Evolutionary conservation across 2,888 invertebrate genomes (phyloP), one percentile per base, ranked within the genome.

Genomic region (Chalcis sispes): DNA sequence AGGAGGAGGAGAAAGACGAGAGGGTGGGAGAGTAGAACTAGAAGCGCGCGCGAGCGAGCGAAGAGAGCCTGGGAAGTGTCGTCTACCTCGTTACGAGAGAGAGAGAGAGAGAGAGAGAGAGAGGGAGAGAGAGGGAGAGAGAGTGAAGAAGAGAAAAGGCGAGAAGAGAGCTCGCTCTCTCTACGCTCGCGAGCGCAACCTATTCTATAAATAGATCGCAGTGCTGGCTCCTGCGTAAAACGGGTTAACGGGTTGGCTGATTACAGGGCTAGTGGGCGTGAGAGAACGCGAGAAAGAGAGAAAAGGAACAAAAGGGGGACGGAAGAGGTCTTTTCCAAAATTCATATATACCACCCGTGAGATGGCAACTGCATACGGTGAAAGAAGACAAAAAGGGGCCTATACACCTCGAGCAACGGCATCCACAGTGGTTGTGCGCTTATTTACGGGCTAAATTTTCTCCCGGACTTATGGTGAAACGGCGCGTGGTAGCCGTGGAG

Each of bases 151-250:
- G 67, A 58, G 58, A 10, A 42, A 54, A 42, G n/a, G 52, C 54
- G 76, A 75, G 77, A 65, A 70, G 67, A 72, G 72, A 78, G 72
- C 74, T 36, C 42, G 15, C 59, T 32, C 32, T 65, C 50, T n/a
- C n/a, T n/a, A n/a, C n/a, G 77, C 75, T 69, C 20, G 56, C 15
- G 48, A 71, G 42, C n/a, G 59, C 52, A 48, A 69, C 74, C 58
- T 61, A 72, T 25, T 80, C 79, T 79, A 79, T 79, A 77, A 79
- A 81, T 79, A 80, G 80, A 80, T 78, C 70, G 72, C 42, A 66
- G 58, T 62, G 69, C 76, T 72, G n/a, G n/a, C n/a, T n/a, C n/a
- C 69, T 59, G 78, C 75, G 80, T 77, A 80, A 80, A 80, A 78
- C 78, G 75, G 75, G 77, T 52, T 77, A 77, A 77, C 73, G 58